Conservation (phyloP, 2,113 vertebrate genomes). For the Neomonachus schauinslandi region DNA sequence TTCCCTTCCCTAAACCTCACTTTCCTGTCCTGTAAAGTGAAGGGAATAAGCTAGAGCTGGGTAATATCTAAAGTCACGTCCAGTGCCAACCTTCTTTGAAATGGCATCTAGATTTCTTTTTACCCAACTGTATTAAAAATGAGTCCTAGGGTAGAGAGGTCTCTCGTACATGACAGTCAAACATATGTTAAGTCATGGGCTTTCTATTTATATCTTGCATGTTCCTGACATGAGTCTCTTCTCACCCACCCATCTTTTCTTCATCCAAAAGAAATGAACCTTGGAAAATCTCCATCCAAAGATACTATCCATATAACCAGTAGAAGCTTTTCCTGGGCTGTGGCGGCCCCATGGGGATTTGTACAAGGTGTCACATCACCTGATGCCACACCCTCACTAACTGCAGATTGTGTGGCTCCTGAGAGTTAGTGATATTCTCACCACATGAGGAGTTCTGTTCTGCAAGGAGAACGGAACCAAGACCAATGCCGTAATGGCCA, state of each 20-base stretch:
- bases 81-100: neutral
- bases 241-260: neutral
- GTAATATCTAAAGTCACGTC: neutral
- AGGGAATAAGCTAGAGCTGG: neutral
- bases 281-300: neutral
- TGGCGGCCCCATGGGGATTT: too few species aligned
- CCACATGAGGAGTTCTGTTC: neutral
- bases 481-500: rapidly evolving
- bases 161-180: neutral
- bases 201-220: neutral
- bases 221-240: neutral
- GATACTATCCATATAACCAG: neutral
- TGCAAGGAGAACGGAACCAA: neutral
- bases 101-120: neutral
- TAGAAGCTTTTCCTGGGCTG: neutral
- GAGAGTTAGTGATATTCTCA: neutral
- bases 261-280: conserved; percentile 2
- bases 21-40: neutral
- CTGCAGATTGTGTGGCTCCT: neutral
- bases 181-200: neutral
- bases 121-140: neutral
- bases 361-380: neutral
- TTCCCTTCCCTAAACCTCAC: neutral
- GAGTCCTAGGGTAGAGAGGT: neutral
- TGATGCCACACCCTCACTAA: neutral